Evolutionary conservation across 2,113 vertebrate genomes (phyloP).

Genomic region (Petrocephalus zakoni): DNA sequence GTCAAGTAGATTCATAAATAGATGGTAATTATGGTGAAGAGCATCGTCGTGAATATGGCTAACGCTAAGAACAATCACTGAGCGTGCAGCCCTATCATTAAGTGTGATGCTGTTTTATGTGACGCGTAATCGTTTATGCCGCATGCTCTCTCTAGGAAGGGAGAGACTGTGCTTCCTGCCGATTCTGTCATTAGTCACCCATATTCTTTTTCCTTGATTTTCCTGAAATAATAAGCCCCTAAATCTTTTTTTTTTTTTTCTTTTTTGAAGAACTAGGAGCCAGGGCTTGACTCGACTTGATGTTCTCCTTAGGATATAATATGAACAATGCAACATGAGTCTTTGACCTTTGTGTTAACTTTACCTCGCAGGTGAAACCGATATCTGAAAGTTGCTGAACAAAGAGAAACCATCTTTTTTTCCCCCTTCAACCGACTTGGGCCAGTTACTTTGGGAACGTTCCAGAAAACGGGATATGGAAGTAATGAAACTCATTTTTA

Average conservation of each 20-base stretch:
- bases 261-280: not conserved
- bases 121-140: not conserved
- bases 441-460: not conserved
- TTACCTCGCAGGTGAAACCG: not conserved
- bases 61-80: not conserved
- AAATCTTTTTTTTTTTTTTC: not conserved
- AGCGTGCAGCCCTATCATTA: not conserved
- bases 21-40: not conserved
- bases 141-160: not conserved
- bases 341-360: conserved; percentile 16
- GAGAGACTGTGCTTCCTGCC: not conserved
- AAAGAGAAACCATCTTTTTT: not conserved
- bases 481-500: not conserved
- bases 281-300: conserved; percentile 13
- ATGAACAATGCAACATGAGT: conserved; percentile 11
- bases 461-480: not conserved
- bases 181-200: not conserved
- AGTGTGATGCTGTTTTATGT: not conserved
- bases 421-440: not conserved
- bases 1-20: not conserved
- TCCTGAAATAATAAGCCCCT: not conserved
- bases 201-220: conserved; percentile 2
- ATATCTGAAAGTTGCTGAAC: conserved; percentile 9
- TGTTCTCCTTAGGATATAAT: not conserved
- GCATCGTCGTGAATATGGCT: not conserved